Conservation (phyloP, 2,888 invertebrate genomes). For the Abscondita cerata region DNA sequence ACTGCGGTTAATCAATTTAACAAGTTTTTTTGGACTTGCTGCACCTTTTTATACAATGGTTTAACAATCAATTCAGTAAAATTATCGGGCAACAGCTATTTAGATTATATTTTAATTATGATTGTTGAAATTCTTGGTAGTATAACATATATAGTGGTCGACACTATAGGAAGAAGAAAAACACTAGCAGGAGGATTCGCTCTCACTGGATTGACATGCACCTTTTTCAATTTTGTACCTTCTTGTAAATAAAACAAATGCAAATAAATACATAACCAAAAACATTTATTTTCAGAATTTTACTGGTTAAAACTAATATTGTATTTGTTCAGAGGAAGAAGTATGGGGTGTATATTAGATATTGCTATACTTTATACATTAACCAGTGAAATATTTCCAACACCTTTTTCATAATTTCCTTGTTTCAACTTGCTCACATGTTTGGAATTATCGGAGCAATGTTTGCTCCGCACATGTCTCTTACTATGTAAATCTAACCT, state of each 20-base stretch:
- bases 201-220: constrained; percentile 67
- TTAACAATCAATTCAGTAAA: constrained; percentile 79
- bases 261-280: too few relatives aligned
- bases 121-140: constrained; percentile 79
- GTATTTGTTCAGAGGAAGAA: constrained; percentile 69
- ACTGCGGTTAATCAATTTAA: constrained; percentile 66
- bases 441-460: constrained; percentile 70
- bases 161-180: constrained; percentile 68
- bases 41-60: constrained; percentile 82
- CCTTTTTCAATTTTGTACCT: constrained; percentile 54
- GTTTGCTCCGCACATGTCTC: constrained; percentile 71
- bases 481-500: constrained; percentile 68
- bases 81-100: constrained; percentile 75
- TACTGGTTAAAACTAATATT: constrained; percentile 62
- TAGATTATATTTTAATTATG: constrained; percentile 75
- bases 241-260: constrained; percentile 44
- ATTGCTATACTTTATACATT: constrained; percentile 71
- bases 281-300: constrained; percentile 61
- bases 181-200: constrained; percentile 69
- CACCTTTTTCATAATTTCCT: constrained; percentile 67
- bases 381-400: constrained; percentile 74
- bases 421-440: constrained; percentile 71
- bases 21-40: constrained; percentile 81
- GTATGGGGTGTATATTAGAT: constrained; percentile 69
- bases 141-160: constrained; percentile 68